These are phyloP conservation scores for Phortica magna DNA, from an alignment of 2,888 invertebrate genomes.

Conservation along the genomic window DNA sequence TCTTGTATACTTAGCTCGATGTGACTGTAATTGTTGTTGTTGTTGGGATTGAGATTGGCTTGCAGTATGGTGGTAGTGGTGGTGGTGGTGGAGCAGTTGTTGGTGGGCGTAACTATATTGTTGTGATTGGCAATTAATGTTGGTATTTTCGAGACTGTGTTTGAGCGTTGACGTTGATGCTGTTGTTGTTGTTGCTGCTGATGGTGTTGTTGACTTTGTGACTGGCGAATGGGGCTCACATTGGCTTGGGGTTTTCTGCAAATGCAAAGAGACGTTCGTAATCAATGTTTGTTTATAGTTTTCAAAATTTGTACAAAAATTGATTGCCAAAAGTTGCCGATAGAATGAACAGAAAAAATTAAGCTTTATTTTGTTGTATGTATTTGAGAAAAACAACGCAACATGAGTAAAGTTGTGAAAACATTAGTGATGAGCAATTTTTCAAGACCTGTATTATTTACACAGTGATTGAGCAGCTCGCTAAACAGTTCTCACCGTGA, in stretches of 20 bases:
- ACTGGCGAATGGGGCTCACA: conserved; percentile 77
- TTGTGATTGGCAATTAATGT: conserved; percentile 75
- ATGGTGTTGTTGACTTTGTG: conserved; percentile 55
- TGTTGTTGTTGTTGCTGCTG: conserved; percentile 59
- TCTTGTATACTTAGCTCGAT: conserved; percentile 58
- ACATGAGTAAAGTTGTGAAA: too few relatives aligned
- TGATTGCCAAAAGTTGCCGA: conserved; percentile 31
- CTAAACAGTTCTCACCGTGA: too few relatives aligned
- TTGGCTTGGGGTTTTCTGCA: conserved; percentile 81
- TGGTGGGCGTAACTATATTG: conserved; percentile 52
- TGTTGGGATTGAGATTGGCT: conserved; percentile 69
- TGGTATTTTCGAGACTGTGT: conserved; percentile 78
- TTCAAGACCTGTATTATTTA: too few relatives aligned
- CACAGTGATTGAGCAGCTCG: too few relatives aligned
- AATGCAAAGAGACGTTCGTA: conserved; percentile 49
- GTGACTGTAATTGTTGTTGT: conserved; percentile 52
- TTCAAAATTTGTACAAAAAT: background rate
- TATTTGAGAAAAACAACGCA: background rate
- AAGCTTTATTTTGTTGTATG: background rate
- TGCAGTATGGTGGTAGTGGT: conserved; percentile 46
- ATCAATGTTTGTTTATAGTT: background rate
- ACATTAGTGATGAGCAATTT: too few relatives aligned
- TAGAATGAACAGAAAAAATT: conserved; percentile 1
- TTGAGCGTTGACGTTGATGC: conserved; percentile 76
- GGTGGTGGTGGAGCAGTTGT: conserved; percentile 56